These are phyloP conservation scores for Neodiprion pinetum DNA, from an alignment of 1,140 invertebrate species.

Conservation along the genomic window DNA sequence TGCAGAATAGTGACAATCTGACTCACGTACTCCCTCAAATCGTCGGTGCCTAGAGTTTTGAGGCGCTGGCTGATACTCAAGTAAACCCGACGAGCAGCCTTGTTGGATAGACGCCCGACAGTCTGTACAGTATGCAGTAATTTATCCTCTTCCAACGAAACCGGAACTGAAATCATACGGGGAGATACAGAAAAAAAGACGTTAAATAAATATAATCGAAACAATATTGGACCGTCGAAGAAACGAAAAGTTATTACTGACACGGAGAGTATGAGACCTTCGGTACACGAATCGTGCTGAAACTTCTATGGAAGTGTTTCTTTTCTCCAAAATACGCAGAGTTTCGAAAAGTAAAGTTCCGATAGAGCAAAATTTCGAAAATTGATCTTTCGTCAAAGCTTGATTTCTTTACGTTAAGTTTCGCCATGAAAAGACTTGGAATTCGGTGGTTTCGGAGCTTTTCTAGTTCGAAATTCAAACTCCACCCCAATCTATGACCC, in stretches of 20 bases:
- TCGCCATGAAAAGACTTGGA: too few relatives aligned
- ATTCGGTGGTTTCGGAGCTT: too few relatives aligned
- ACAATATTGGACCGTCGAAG: neutral
- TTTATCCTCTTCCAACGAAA: slow-evolving; percentile 66
- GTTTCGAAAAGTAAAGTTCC: too few relatives aligned
- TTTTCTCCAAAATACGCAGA: too few relatives aligned
- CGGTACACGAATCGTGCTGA: too few relatives aligned
- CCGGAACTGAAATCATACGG: slow-evolving; percentile 55
- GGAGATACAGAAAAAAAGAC: slow-evolving; percentile 19
- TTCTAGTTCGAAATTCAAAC: too few relatives aligned
- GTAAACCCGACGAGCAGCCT: slow-evolving; percentile 72
- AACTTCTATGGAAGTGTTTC: too few relatives aligned
- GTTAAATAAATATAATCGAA: neutral
- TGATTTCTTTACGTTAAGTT: too few relatives aligned
- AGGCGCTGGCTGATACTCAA: slow-evolving; percentile 67
- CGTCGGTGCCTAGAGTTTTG: slow-evolving; percentile 64
- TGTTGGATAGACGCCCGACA: slow-evolving; percentile 72
- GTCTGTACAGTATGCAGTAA: slow-evolving; percentile 74
- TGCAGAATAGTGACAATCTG: slow-evolving; percentile 69
- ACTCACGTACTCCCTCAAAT: slow-evolving; percentile 68
- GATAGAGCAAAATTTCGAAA: too few relatives aligned
- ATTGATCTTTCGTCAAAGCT: too few relatives aligned
- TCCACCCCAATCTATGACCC: too few relatives aligned
- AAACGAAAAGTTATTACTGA: neutral
- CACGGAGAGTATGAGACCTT: too few relatives aligned